A percentile compares a stretch with the other conserved stretches of the same genome.
These are phyloP conservation scores for Amazona vittata DNA, from an alignment of 2,113 vertebrate genomes.

Conservation along the genomic window DNA sequence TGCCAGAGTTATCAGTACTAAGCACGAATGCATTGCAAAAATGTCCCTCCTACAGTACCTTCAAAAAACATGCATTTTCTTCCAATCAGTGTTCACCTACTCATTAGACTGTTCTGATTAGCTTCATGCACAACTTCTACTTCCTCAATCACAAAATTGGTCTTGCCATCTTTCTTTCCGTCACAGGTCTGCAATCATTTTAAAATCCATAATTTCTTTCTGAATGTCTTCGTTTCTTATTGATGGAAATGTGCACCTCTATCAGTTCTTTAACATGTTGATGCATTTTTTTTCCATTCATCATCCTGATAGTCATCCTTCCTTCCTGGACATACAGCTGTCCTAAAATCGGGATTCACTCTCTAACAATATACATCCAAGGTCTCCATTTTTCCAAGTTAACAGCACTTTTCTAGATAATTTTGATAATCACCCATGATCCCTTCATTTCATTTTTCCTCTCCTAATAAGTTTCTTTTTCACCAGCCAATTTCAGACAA, in stretches of 20 bases:
- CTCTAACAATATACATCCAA: not conserved
- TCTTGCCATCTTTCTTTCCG: not conserved
- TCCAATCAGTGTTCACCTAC: not conserved
- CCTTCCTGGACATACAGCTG: not conserved
- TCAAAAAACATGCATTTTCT: not conserved
- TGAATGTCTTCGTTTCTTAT: not conserved
- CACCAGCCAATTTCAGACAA: not conserved
- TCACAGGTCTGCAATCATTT: not conserved
- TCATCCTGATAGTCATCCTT: not conserved
- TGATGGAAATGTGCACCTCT: not conserved
- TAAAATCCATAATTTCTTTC: not conserved
- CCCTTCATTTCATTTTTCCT: not conserved
- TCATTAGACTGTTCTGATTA: not conserved
- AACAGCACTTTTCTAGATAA: not conserved
- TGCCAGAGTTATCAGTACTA: not conserved
- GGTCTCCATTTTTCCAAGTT: not conserved
- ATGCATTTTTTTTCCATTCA: not conserved
- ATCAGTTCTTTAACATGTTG: not conserved
- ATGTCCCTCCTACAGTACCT: not conserved
- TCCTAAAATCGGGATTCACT: not conserved
- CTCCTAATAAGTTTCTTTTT: not conserved
- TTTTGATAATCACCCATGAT: not conserved
- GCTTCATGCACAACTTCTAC: not conserved
- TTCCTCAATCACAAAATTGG: not conserved
- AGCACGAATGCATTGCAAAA: not conserved